Evolutionary conservation across 2,888 invertebrate genomes (phyloP), one percentile per base, ranked within the genome.

Genomic region (Erebia ligea): DNA sequence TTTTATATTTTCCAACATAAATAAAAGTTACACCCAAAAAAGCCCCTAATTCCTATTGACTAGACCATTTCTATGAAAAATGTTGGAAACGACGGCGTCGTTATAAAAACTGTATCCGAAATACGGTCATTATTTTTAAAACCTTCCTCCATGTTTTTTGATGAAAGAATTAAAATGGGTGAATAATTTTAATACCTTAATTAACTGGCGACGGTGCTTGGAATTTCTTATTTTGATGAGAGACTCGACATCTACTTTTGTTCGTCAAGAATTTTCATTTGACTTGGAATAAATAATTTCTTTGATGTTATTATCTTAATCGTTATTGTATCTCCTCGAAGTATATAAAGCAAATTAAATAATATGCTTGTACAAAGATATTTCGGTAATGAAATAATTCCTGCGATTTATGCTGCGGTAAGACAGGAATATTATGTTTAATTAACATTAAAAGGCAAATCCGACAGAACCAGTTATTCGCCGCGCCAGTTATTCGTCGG

Each of bases 121-220:
- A 75, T 75, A 70, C 69, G 72, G 75, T 73, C 79, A 78, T 75
- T 81, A 78, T 78, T 78, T 81, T 79, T 77, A 78, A 83, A 84
- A 82, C 78, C 78, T 79, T 81, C 79, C 78, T 79, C 80, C 81
- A 80, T 79, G 80, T 81, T 82, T 79, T 78, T 79, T 77, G 72
- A 77, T 80, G 76, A 78, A 82, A 81, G 81, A 85, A 85, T 84
- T 80, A 79, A 81, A 81, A 83, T 80, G 80, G 84, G 82, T 85
- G 84, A 86, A 83, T 82, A 81, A 83, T 79, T 81, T 86, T 87
- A 86, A 89, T 86, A 83, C 82, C 82, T 84, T 88, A 86, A 89
- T 86, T 90, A 89, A 86, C 83, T 82, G 82, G 78, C 80, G 83
- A 84, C 83, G 84, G 79, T 75, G 82, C 79, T 81, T 77, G 78